Evolutionary conservation across 2,797 vertebrate genomes (phyloP), one percentile per base, ranked within the genome.

Genomic region (Rhinophrynus dorsalis): DNA sequence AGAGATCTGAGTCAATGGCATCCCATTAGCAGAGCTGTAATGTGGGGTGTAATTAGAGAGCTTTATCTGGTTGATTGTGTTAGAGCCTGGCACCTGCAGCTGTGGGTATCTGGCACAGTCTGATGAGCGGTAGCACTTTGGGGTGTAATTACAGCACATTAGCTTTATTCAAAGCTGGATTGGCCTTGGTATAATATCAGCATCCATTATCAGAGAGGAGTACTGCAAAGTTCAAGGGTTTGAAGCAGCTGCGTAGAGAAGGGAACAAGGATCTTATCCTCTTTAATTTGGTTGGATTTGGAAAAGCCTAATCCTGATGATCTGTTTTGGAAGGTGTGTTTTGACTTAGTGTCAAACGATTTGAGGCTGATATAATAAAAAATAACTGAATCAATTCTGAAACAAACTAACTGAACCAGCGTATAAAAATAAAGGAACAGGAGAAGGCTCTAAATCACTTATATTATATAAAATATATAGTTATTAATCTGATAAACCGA

Each of bases 191-290:
- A 77, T 84, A 79, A 82, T 87, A 85, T 84, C 75, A 75, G 80
- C 79, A 79, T 68, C 68, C 78, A 69, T 73, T 84, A 64, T 75
- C 73, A 2, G 18, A 84, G 71, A 78, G 78, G 69, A 80, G 76
- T 23, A 54, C 80, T 82, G 74, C 76, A 69, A 54, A 61, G 69
- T 69, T 88, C 75, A 79, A 85, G 82, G 58, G 85, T 75, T 82
- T 81, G 66, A 82, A 86, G 74, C 85, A 88, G 85, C 81, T 88
- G 85, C 60, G 75, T 81, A 83, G 81, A 59, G 62, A 47, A 37
- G 33, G n/a, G 62, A 54, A 67, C 55, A 67, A 73, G 62, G 54
- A 60, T 45, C 47, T 32, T 47, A 58, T 72, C 69, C 44, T 52
- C 45, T 52, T 56, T 66, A 38, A 64, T 72, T 57, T 47, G 30